Conservation (phyloP, 2,888 invertebrate genomes). For the Ectobius pallidus region DNA sequence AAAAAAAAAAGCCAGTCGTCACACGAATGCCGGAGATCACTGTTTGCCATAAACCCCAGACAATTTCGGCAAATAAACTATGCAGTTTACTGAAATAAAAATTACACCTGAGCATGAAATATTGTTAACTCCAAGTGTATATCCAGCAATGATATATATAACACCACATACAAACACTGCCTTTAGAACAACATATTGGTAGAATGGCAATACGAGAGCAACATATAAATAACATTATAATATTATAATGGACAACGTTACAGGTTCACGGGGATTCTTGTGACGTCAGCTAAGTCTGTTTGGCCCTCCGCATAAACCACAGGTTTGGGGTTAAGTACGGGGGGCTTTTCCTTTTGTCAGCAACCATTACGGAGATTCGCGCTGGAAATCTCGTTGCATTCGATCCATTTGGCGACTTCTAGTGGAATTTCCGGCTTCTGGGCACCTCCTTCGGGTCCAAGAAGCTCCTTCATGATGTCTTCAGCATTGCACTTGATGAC, state of each 20-base stretch:
- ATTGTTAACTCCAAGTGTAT: no score
- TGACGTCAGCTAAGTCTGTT: background rate
- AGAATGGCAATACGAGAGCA: background rate
- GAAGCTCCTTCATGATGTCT: constrained; percentile 46
- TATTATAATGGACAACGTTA: background rate
- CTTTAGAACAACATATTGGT: background rate
- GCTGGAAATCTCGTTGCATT: constrained; percentile 74
- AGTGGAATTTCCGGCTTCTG: constrained; percentile 65
- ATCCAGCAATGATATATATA: no score
- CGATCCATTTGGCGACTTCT: constrained; percentile 72
- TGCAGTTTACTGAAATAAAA: no score
- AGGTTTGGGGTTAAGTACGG: constrained; percentile 43
- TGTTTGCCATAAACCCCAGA: no score
- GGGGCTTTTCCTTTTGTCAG: constrained; percentile 50
- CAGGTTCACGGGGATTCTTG: background rate
- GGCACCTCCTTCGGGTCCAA: constrained; percentile 35
- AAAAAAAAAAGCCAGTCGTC: no score
- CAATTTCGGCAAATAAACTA: no score
- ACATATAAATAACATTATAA: no score
- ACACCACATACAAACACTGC: no score
- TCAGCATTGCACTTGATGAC: constrained; percentile 57
- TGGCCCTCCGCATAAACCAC: constrained; percentile 32
- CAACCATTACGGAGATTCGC: constrained; percentile 59
- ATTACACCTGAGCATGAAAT: no score
- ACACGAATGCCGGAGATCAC: no score